Evolutionary conservation across 1,140 invertebrate species (phyloP).

Genomic region (Lordiphosa clarofinis): DNA sequence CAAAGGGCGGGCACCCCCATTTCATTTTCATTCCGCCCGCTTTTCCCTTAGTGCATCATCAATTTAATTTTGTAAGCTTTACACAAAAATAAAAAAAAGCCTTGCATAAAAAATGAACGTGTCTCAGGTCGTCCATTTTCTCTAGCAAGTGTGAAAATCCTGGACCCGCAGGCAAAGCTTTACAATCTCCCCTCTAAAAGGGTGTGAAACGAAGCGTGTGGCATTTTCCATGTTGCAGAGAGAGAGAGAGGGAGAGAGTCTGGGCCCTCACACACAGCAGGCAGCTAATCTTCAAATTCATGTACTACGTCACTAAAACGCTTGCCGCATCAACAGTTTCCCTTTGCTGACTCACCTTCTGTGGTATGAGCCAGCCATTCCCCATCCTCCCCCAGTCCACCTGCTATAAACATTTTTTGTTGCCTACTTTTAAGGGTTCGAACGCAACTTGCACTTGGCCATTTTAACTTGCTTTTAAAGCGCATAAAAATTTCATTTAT

Average conservation of each 20-base stretch:
- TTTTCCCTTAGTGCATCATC: conserved; percentile 55
- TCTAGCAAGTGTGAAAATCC: conserved; percentile 59
- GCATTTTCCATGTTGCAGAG: conserved; percentile 58
- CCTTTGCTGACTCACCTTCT: conserved; percentile 56
- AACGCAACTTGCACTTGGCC: conserved; percentile 49
- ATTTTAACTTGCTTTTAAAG: conserved; percentile 59
- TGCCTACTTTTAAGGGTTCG: conserved; percentile 66
- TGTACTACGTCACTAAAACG: conserved; percentile 60
- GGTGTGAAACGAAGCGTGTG: conserved; percentile 69
- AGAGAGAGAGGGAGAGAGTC: no score
- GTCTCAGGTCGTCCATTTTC: conserved; percentile 22
- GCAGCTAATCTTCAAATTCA: conserved; percentile 72
- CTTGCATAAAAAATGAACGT: conserved; percentile 68
- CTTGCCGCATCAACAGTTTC: conserved; percentile 61
- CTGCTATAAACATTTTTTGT: conserved; percentile 60
- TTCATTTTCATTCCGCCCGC: conserved; percentile 40
- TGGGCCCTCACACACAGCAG: conserved; percentile 32
- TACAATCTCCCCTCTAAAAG: conserved; percentile 42
- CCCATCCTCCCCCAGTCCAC: background rate
- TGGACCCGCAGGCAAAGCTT: conserved; percentile 37
- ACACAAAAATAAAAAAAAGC: conserved; percentile 35
- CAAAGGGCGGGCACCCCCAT: background rate
- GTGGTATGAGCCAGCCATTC: no score
- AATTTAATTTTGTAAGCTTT: conserved; percentile 71
- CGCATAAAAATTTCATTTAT: conserved; percentile 71